A percentile compares a stretch with the other conserved stretches of the same genome.
Evolutionary conservation across 2,113 vertebrate species (phyloP).

Genomic region (Daphoenositta chrysoptera): DNA sequence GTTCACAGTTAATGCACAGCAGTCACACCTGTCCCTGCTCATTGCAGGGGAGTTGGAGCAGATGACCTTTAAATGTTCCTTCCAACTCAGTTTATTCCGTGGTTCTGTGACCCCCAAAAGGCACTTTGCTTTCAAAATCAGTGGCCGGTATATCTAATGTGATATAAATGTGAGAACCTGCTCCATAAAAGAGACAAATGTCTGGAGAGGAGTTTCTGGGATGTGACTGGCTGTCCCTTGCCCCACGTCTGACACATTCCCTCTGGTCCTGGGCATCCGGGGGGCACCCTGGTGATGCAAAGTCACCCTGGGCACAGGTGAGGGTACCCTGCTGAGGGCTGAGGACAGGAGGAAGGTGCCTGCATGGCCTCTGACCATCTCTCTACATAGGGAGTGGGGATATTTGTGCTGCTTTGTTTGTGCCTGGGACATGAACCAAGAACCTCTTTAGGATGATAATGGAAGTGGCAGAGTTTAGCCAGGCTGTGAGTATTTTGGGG

Average conservation of each 20-base stretch:
- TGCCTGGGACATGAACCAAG: background rate
- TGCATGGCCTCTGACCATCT: background rate
- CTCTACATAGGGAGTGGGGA: accelerated
- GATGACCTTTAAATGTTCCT: background rate
- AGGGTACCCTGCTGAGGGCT: background rate
- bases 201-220: accelerated
- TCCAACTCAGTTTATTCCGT: background rate
- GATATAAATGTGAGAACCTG: background rate
- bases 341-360: background rate
- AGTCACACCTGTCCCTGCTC: background rate
- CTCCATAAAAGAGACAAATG: background rate
- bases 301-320: background rate
- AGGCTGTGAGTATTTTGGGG: background rate
- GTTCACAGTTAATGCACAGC: too few relatives aligned
- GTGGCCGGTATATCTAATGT: background rate
- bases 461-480: background rate
- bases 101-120: background rate
- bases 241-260: background rate
- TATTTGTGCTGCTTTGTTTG: background rate
- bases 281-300: accelerated
- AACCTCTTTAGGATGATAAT: background rate
- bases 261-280: background rate
- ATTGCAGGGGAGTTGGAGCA: background rate
- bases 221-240: background rate
- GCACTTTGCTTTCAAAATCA: accelerated